Percentiles rank a stretch among this genome's conserved stretches.
phyloP scores from a whole-genome alignment of 2,888 invertebrate genomes.

The Terebella lapidaria region DNA sequence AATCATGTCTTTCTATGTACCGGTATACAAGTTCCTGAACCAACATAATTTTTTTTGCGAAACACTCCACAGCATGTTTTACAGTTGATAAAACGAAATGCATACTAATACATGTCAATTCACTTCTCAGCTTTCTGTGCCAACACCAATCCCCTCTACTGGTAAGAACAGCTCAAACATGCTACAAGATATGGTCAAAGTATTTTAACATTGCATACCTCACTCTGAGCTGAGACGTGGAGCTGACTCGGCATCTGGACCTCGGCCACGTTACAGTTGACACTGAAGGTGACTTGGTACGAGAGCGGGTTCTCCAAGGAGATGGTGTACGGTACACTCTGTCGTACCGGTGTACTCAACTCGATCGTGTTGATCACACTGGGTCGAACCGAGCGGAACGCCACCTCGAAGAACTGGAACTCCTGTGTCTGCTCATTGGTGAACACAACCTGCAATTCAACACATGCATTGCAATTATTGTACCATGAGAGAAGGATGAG shows the following conservation, averaged over 20 bases:
- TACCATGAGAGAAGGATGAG: neutral
- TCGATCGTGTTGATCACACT: constrained; percentile 43
- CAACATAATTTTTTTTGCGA: too few relatives aligned
- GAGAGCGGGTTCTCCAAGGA: constrained; percentile 48
- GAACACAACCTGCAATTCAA: constrained; percentile 43
- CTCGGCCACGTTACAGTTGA: constrained; percentile 42
- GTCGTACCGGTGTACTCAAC: constrained; percentile 49
- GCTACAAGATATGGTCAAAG: too few relatives aligned
- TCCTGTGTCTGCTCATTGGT: constrained; percentile 49
- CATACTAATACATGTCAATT: too few relatives aligned
- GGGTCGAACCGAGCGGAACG: constrained; percentile 43
- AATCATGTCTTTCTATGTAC: neutral
- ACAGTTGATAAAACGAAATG: too few relatives aligned
- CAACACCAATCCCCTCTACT: too few relatives aligned
- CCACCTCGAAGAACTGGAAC: constrained; percentile 51
- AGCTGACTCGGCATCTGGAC: constrained; percentile 47
- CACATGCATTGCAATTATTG: too few relatives aligned
- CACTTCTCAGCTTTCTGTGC: too few relatives aligned
- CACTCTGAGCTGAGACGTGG: constrained; percentile 43
- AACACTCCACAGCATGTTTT: neutral
- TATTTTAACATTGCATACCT: too few relatives aligned
- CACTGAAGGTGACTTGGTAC: constrained; percentile 41
- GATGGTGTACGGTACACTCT: constrained; percentile 45
- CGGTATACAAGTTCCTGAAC: neutral
- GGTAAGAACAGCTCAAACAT: too few relatives aligned